Conservation (phyloP, 2,888 invertebrate species). For the Myathropa florea region DNA sequence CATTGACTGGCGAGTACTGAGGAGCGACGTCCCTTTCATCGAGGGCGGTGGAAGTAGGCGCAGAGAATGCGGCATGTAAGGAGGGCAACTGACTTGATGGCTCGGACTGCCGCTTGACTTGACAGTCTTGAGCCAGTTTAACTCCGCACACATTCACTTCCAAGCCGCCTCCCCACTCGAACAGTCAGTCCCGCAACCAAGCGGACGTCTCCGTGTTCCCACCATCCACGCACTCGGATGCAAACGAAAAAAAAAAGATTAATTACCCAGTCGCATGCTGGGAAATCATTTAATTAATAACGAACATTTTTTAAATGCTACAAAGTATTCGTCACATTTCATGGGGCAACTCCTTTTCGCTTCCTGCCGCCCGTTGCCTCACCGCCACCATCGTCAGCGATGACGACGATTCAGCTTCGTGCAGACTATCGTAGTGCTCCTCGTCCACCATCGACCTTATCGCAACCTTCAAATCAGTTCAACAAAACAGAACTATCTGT, state of each 20-base stretch:
- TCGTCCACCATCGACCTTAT: constrained; percentile 22
- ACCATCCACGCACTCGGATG: neutral
- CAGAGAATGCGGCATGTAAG: too few relatives aligned
- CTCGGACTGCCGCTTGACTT: too few relatives aligned
- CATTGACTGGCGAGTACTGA: too few relatives aligned
- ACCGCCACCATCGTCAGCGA: neutral
- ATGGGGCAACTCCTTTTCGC: neutral
- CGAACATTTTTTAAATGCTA: constrained; percentile 36
- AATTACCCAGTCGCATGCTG: constrained; percentile 45
- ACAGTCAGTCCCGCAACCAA: too few relatives aligned
- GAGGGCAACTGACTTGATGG: too few relatives aligned
- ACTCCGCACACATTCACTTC: neutral
- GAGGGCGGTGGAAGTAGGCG: too few relatives aligned
- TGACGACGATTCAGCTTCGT: constrained; percentile 15
- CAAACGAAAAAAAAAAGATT: constrained; percentile 23
- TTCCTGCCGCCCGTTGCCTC: too few relatives aligned
- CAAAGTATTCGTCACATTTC: constrained; percentile 41
- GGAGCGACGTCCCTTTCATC: too few relatives aligned
- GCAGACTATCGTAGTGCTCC: constrained; percentile 23
- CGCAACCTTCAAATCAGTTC: constrained; percentile 43
- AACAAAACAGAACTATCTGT: constrained; percentile 46
- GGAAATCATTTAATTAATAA: constrained; percentile 45
- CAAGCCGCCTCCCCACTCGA: neutral
- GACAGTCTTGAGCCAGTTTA: too few relatives aligned
- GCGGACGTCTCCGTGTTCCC: neutral